Evolutionary conservation across 2,113 vertebrate genomes (phyloP), one percentile per base, ranked within the genome.

Genomic region (Lagenorhynchus albirostris): DNA sequence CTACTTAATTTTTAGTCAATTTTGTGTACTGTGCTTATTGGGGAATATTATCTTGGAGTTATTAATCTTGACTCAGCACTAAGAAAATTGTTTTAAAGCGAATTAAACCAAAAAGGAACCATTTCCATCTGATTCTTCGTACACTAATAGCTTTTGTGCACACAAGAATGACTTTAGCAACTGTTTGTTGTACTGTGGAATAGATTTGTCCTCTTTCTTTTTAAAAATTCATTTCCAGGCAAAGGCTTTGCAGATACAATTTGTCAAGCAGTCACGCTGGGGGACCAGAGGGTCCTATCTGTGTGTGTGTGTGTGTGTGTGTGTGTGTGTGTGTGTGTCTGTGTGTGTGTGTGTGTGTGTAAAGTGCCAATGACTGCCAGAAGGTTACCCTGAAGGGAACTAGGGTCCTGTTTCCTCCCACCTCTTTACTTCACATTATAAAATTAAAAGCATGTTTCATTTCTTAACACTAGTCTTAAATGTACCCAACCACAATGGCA

Each of bases 171-270:
- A 36, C 9, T 73, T 47, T 15, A 44, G 23, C 11, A 83, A 20
- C 38, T 36, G 13, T 23, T 6, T 89, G 25, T 18, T 41, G 29
- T 62, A 21, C 18, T 11, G 38, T 1, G 4, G 29, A 33, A 13
- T 5, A 36, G 26, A 58, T 83, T 38, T 65, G 6, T n/a, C 14
- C 44, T 55, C 18, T 55, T 65, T n/a, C 31, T 62, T 79, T 70
- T 79, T 65, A 15, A 31, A 50, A 89, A 67, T 36, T 81, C 47
- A 85, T 58, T 86, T 79, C 26, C 29, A 68, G 62, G 55, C 79
- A 94, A 92, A 84, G 82, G 23, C 50, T 93, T 44, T 83, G 53
- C 41, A 55, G 65, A 38, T 36, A 25, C 29, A 73, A 44, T 44
- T 6, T 60, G 77, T 50, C 6, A 4, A 6, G 44, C 44, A 67